Percentiles rank a stretch among this genome's conserved stretches.
Conservation (phyloP, 1,140 invertebrate species). For the Idris sp. region DNA sequence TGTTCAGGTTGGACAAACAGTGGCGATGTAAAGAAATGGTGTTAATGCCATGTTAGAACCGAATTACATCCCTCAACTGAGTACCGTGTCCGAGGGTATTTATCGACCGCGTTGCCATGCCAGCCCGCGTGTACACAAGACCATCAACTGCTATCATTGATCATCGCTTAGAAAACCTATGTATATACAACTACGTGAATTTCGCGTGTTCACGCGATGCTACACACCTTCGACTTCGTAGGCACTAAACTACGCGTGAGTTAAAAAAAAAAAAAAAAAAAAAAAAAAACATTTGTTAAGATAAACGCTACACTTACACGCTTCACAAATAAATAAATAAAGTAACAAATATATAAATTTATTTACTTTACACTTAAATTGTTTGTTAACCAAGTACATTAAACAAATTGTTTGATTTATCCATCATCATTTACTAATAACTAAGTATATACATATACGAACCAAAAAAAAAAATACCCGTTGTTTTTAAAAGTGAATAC, state of each 20-base stretch:
- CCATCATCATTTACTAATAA: too few relatives aligned
- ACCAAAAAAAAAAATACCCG: too few relatives aligned
- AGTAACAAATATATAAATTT: too few relatives aligned
- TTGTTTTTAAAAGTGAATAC: too few relatives aligned
- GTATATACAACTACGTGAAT: slow-evolving; percentile 59
- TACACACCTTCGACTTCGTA: slow-evolving; percentile 34
- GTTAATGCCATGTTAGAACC: slow-evolving; percentile 61
- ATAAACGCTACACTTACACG: slow-evolving; percentile 24
- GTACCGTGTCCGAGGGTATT: slow-evolving; percentile 61
- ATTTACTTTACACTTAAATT: too few relatives aligned
- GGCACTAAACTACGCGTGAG: background rate
- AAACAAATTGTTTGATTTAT: too few relatives aligned
- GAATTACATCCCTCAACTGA: slow-evolving; percentile 55
- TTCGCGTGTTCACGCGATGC: slow-evolving; percentile 60
- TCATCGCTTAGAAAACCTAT: slow-evolving; percentile 58
- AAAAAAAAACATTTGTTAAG: too few relatives aligned
- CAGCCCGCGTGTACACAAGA: slow-evolving; percentile 63
- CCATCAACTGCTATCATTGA: slow-evolving; percentile 64
- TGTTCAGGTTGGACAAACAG: slow-evolving; percentile 23
- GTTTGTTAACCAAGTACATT: too few relatives aligned
- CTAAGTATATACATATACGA: too few relatives aligned
- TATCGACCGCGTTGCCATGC: slow-evolving; percentile 64
- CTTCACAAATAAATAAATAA: slow-evolving; percentile 47
- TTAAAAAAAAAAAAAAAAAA: slow-evolving; percentile 36
- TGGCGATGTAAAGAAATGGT: slow-evolving; percentile 61